These are phyloP conservation scores for Chironex yamaguchii DNA, from an alignment of 30 jellyfish, hydroid and myxozoan genomes.

Conservation along the genomic window DNA sequence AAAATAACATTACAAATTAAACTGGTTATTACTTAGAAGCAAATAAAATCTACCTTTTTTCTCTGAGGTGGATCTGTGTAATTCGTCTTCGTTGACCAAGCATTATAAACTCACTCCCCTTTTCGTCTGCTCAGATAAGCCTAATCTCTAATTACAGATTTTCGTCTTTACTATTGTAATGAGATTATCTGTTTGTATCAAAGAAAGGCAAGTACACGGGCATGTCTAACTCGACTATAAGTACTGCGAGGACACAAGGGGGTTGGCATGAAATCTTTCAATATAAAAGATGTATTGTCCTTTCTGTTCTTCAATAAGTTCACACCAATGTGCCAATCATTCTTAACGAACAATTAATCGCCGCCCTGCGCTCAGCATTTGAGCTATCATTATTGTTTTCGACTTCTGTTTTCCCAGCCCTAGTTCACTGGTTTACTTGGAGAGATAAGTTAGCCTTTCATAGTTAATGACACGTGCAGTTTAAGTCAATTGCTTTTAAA, in stretches of 20 bases:
- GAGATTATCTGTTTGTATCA: neutral
- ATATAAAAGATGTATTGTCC: neutral
- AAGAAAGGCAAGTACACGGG: neutral
- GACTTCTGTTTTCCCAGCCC: neutral
- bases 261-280: neutral
- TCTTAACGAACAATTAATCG: neutral
- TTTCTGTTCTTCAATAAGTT: neutral
- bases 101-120: too few species aligned
- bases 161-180: neutral
- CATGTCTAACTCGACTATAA: neutral
- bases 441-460: neutral
- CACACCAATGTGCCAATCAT: neutral
- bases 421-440: neutral
- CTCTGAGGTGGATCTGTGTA: too few species aligned
- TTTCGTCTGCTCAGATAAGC: too few species aligned
- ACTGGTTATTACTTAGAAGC: too few species aligned
- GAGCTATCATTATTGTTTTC: too few species aligned
- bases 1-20: too few species aligned
- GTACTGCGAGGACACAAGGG: neutral
- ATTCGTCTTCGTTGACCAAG: too few species aligned
- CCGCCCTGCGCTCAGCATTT: neutral
- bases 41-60: too few species aligned
- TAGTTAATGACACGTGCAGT: slow-evolving; percentile 1
- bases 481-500: neutral
- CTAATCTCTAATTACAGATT: neutral